Conservation (phyloP, 1,140 invertebrate genomes). For the Dendroctonus ponderosae region DNA sequence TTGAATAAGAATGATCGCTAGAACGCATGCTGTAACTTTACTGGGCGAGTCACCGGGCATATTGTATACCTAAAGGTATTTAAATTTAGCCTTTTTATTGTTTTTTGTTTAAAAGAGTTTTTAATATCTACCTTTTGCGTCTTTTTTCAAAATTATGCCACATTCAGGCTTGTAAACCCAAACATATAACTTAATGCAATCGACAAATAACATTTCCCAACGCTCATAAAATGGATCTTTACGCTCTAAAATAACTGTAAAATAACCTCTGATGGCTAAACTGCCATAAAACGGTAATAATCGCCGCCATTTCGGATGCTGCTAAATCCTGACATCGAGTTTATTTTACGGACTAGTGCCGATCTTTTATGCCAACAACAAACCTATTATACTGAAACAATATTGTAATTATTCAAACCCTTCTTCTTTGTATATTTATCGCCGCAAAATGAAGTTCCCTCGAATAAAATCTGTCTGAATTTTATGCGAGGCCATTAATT, state of each 20-base stretch:
- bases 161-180: too few species aligned
- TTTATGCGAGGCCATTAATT: slow-evolving; percentile 35
- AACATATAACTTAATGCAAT: too few species aligned
- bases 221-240: slow-evolving; percentile 23
- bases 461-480: slow-evolving; percentile 25
- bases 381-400: slow-evolving; percentile 37
- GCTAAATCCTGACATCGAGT: slow-evolving; percentile 34
- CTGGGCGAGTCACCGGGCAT: too few species aligned
- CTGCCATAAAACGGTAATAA: slow-evolving; percentile 34
- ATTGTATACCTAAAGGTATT: too few species aligned
- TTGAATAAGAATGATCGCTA: too few species aligned
- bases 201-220: not conserved
- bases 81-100: too few species aligned
- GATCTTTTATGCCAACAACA: slow-evolving; percentile 38
- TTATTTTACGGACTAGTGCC: slow-evolving; percentile 38
- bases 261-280: slow-evolving; percentile 34
- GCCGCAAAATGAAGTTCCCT: slow-evolving; percentile 25
- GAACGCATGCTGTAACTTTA: too few species aligned
- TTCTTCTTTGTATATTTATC: slow-evolving; percentile 37
- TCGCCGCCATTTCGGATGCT: slow-evolving; percentile 30
- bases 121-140: too few species aligned
- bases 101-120: too few species aligned
- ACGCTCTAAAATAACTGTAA: slow-evolving; percentile 31
- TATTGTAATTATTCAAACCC: slow-evolving; percentile 37
- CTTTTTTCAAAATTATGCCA: too few species aligned